These are phyloP conservation scores for Toxotes jaculatrix DNA, from an alignment of 2,113 vertebrate species.

Conservation along the genomic window DNA sequence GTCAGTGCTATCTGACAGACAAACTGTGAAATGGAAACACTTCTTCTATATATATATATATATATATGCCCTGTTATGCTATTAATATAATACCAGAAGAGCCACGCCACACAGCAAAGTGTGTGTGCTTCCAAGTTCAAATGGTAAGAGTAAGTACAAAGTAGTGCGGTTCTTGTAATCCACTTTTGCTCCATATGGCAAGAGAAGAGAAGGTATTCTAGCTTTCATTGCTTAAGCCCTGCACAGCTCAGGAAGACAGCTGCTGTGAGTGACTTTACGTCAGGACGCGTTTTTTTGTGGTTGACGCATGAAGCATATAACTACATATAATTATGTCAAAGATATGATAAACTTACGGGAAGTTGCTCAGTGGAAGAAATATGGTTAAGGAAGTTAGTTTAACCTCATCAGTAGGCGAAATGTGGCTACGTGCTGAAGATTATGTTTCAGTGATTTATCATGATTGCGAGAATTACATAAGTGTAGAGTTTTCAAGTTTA, in stretches of 20 bases:
- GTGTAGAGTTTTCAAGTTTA: background rate
- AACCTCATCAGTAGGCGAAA: background rate
- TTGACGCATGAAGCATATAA: background rate
- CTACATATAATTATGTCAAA: background rate
- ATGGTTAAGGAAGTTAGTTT: conserved; percentile 24
- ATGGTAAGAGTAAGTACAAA: conserved; percentile 29
- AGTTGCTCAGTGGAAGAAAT: conserved; percentile 4
- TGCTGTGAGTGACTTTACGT: background rate
- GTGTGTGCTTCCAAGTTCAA: conserved; percentile 2
- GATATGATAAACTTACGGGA: background rate
- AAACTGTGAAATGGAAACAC: background rate
- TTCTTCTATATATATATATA: too few relatives aligned
- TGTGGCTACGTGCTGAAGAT: conserved; percentile 26
- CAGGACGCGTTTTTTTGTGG: conserved; percentile 8
- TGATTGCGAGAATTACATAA: conserved; percentile 20
- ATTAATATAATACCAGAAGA: background rate
- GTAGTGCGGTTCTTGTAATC: conserved; percentile 53
- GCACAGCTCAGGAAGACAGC: conserved; percentile 20
- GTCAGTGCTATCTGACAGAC: too few relatives aligned
- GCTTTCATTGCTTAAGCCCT: conserved; percentile 49
- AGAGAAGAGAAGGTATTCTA: conserved; percentile 41
- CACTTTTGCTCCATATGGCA: conserved; percentile 74
- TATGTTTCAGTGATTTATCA: conserved; percentile 34
- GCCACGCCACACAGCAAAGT: background rate
- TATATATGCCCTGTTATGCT: background rate